phyloP scores from a whole-genome alignment of 1,140 invertebrate genomes.

The Trissolcus basalis region DNA sequence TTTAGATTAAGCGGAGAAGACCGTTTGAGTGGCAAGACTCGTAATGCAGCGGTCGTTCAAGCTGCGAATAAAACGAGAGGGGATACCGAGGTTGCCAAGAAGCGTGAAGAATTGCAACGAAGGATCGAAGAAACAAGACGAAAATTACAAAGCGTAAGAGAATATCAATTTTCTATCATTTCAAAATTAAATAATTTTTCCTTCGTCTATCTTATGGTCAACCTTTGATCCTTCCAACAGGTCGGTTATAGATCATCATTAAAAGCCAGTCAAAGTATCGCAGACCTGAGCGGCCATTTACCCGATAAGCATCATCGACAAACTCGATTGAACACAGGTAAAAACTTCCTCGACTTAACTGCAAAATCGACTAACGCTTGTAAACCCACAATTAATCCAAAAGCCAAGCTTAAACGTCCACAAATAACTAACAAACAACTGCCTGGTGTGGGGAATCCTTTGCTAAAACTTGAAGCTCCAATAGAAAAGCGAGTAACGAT shows the following conservation, averaged over 20 bases:
- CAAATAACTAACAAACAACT: conserved; percentile 66
- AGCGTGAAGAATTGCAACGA: conserved; percentile 88
- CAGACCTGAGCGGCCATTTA: conserved; percentile 81
- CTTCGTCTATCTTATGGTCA: neutral
- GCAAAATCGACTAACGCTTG: conserved; percentile 70
- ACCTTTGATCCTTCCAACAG: conserved; percentile 69
- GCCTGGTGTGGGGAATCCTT: conserved; percentile 64
- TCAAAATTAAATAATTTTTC: neutral
- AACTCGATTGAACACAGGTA: conserved; percentile 70
- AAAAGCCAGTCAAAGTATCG: conserved; percentile 89
- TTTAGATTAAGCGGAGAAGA: conserved; percentile 67
- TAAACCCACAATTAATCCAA: conserved; percentile 68
- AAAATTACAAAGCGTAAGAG: conserved; percentile 90
- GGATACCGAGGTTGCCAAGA: conserved; percentile 82
- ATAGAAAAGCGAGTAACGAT: conserved; percentile 60
- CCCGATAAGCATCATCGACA: conserved; percentile 77
- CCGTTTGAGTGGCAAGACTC: conserved; percentile 62
- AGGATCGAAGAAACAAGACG: conserved; percentile 91
- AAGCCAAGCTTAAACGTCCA: conserved; percentile 66
- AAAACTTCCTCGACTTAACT: conserved; percentile 65
- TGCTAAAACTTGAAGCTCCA: conserved; percentile 62
- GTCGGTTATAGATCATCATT: conserved; percentile 85
- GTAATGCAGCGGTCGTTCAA: conserved; percentile 77
- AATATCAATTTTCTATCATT: neutral
- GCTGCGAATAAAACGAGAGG: conserved; percentile 77